Base-by-base conservation (phyloP, 37 sponge, comb jelly and placozoan species). In the Petrosia ficiformis region DNA sequence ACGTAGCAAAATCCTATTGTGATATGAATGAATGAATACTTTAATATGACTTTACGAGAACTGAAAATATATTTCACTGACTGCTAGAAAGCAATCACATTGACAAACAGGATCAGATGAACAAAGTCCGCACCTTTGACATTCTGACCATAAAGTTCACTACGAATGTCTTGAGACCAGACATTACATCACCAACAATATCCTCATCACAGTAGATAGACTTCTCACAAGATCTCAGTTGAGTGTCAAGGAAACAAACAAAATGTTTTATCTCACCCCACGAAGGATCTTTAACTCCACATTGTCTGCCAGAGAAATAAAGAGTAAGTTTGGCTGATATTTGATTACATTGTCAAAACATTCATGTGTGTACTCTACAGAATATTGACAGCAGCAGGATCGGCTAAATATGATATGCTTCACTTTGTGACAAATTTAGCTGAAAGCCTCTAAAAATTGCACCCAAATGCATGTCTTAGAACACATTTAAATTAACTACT, bases 141-240 rank as follows among this genome's bases (percentile, higher is more conserved):
- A 95, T 95, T 48, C 52, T 65, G 19, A 95, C 82, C 90, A 95
- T 86, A 68, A 95, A 91, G 38, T 86, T 89, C 11, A 89, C 84
- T 1, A 95, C 92, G 88, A 95, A 95, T 22, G 54, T 26, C 44
- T 89, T 92, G 57, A 95, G 80, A 1, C 82, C 93, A 3, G 71
- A 10, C 39, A 81, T 21, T 0, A 68, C 32, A 57, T 76, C 87
- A 41, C 70, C 77, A 22, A 77, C 77, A 43, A 69, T 2, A 34
- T 31, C 24, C 32, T 65, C 70, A 79, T 80, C 31, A 41, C 81
- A 87, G 43, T 80, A 95, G 2, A 78, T 60, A 25, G 84, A 87
- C 0, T 75, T 56, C 74, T 91, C 84, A 65, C 86, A 81, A 16
- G 77, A 70, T 4, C 29, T 68, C 22, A 95, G 71, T 59, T 95